Conservation (phyloP, 2,113 vertebrate genomes). For the Sardina pilchardus region DNA sequence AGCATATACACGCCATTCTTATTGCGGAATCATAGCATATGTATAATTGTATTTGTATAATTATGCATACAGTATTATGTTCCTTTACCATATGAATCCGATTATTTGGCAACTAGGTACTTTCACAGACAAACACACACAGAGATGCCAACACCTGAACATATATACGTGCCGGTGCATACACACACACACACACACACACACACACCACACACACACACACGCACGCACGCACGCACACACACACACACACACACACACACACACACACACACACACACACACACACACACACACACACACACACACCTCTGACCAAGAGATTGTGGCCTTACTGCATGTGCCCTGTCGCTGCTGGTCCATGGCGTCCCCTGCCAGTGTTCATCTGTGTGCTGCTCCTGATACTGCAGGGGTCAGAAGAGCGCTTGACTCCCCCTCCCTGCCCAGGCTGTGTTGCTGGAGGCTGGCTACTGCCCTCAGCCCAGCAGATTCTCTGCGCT, state of each 20-base stretch:
- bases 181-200: not conserved
- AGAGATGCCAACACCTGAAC: not conserved
- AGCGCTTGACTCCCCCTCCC: slow-evolving; percentile 1
- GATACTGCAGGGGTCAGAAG: slow-evolving; percentile 4
- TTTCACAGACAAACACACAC: not conserved
- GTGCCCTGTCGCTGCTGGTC: not conserved
- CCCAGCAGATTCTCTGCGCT: not conserved
- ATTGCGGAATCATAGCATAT: no score
- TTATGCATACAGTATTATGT: no score
- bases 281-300: slow-evolving; percentile 17
- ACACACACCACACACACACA: not conserved
- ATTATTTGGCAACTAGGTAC: not conserved
- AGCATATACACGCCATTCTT: no score
- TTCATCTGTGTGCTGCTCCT: not conserved
- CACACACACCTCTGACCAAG: not conserved
- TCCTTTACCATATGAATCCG: no score
- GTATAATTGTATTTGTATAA: no score
- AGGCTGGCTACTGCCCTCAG: not conserved
- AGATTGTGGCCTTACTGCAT: not conserved
- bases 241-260: not conserved
- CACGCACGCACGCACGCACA: slow-evolving; percentile 24
- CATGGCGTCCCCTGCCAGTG: not conserved
- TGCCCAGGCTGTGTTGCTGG: not conserved
- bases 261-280: not conserved
- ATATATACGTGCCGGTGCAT: not conserved